These are phyloP conservation scores for Pseudorectes ferrugineus DNA, from an alignment of 2,113 vertebrate genomes.

Conservation along the genomic window DNA sequence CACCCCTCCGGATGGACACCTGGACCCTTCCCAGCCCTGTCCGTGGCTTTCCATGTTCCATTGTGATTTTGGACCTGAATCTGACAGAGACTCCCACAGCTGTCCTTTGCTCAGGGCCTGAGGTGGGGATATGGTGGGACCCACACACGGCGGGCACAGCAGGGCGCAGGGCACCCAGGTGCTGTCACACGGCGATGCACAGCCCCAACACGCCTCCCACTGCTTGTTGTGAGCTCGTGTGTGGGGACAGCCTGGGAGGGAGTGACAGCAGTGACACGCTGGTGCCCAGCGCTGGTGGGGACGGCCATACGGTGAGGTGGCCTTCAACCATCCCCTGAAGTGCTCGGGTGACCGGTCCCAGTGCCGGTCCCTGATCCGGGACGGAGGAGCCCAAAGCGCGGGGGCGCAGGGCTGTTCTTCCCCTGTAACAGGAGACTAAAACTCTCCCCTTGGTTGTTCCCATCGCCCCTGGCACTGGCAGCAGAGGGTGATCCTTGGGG, in stretches of 20 bases:
- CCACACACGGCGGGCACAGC: fast-evolving
- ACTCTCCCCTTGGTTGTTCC: not conserved
- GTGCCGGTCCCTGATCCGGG: fast-evolving
- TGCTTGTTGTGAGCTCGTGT: fast-evolving
- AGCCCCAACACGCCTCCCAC: fast-evolving
- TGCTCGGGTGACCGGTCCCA: fast-evolving
- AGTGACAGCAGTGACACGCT: fast-evolving
- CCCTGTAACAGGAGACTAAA: fast-evolving
- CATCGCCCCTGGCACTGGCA: not conserved
- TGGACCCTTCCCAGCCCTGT: not conserved
- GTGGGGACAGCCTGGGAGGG: not conserved
- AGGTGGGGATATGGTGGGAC: fast-evolving
- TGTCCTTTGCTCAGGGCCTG: not conserved
- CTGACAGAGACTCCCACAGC: fast-evolving
- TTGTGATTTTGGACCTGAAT: not conserved
- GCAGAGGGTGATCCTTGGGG: not conserved
- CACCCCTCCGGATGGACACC: fast-evolving
- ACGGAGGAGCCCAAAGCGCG: not conserved
- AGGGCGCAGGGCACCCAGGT: fast-evolving
- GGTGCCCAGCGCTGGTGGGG: not conserved
- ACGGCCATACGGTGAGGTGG: fast-evolving
- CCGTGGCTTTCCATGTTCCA: fast-evolving
- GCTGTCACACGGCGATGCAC: fast-evolving
- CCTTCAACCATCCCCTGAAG: not conserved
- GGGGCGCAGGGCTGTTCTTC: not conserved